A percentile compares a stretch with the other conserved stretches of the same genome.
Conservation (phyloP, 2,113 vertebrate genomes). For the Dipodomys ordii region DNA sequence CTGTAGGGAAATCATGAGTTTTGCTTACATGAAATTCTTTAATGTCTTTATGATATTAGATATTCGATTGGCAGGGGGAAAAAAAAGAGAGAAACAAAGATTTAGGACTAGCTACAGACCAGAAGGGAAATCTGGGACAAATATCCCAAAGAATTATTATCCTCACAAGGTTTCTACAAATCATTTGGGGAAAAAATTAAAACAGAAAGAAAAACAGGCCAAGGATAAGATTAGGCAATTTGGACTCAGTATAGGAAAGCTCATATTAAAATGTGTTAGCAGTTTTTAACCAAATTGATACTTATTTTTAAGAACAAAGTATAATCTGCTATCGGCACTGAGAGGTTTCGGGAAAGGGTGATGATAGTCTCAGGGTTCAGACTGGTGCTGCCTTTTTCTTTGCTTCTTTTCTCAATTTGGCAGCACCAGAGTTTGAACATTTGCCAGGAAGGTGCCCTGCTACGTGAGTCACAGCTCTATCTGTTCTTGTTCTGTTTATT, state of each 20-base stretch:
- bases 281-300: slow-evolving; percentile 9
- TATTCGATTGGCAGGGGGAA: too few species aligned
- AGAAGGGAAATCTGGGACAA: background rate
- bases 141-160: background rate
- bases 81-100: background rate
- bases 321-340: background rate
- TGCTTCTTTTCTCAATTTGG: too few species aligned
- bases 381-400: background rate
- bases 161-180: background rate
- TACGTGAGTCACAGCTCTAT: too few species aligned
- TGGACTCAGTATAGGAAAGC: background rate
- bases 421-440: too few species aligned
- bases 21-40: background rate
- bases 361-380: background rate
- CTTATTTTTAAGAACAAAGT: background rate
- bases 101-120: background rate
- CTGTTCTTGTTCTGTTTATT: too few species aligned
- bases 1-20: too few species aligned
- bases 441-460: too few species aligned
- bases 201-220: too few species aligned
- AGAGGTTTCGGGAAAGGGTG: background rate
- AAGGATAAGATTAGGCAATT: background rate
- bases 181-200: too few species aligned
- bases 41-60: background rate
- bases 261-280: background rate